These are phyloP conservation scores for Patagioenas fasciata DNA, from an alignment of 2,113 vertebrate species.

Conservation along the genomic window DNA sequence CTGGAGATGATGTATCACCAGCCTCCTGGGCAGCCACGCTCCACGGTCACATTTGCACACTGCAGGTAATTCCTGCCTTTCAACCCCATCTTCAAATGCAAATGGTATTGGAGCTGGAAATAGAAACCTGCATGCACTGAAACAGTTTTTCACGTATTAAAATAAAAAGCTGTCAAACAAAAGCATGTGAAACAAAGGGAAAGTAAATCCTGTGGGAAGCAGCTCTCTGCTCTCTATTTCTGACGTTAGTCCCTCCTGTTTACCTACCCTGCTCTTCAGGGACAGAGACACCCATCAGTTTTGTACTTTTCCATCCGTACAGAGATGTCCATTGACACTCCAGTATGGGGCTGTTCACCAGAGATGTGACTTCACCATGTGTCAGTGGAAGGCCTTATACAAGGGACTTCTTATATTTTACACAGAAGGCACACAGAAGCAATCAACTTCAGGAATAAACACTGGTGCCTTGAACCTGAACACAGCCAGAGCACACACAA, in stretches of 20 bases:
- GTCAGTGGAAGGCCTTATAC: not conserved
- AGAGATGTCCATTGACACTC: not conserved
- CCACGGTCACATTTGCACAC: conserved; percentile 12
- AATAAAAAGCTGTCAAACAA: not conserved
- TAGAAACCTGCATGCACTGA: not conserved
- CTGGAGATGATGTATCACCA: conserved; percentile 47
- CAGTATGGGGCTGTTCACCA: not conserved
- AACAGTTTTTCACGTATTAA: not conserved
- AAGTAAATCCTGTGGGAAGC: not conserved
- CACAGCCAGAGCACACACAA: rapidly evolving
- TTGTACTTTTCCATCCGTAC: not conserved
- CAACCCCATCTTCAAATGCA: conserved; percentile 7
- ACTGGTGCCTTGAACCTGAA: not conserved
- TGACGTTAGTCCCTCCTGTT: not conserved
- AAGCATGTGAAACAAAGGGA: not conserved
- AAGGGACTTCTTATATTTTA: not conserved
- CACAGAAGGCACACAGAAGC: not conserved
- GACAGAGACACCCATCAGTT: not conserved
- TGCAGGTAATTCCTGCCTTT: conserved; percentile 18
- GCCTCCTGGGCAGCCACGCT: conserved; percentile 24
- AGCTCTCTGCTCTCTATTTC: not conserved
- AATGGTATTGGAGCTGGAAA: not conserved
- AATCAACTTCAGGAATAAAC: not conserved
- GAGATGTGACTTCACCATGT: not conserved
- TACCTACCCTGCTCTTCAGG: not conserved